Evolutionary conservation across 2,797 vertebrate species (phyloP).

Genomic region (Darevskia nairensis): DNA sequence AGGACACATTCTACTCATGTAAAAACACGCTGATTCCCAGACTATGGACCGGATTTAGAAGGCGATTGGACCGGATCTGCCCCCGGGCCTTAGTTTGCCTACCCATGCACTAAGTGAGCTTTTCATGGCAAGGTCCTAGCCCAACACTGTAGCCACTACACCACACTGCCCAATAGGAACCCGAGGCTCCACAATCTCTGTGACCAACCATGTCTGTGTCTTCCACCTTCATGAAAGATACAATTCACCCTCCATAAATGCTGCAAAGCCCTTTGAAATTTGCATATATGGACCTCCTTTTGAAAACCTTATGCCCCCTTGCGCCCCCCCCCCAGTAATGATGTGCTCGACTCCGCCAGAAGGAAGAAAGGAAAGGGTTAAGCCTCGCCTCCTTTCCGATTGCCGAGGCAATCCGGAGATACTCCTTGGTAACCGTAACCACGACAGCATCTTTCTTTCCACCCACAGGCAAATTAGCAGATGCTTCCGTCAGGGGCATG

Average conservation of each 20-base stretch:
- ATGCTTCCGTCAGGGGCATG: not conserved
- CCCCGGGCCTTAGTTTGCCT: too few species aligned
- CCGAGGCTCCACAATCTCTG: too few species aligned
- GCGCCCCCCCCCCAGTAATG: not conserved
- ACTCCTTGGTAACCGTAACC: conserved; percentile 60
- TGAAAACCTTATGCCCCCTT: not conserved
- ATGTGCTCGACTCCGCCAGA: conserved; percentile 35
- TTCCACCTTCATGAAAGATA: not conserved
- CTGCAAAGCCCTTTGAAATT: not conserved
- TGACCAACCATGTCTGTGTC: too few species aligned
- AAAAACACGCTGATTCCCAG: too few species aligned
- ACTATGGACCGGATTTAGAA: too few species aligned
- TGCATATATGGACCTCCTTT: not conserved
- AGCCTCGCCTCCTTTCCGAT: conserved; percentile 42
- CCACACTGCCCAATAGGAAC: too few species aligned
- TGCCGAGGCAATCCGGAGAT: conserved; percentile 58
- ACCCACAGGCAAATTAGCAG: conserved; percentile 53
- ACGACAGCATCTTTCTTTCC: conserved; percentile 37
- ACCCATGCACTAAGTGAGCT: too few species aligned
- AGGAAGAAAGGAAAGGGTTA: conserved; percentile 59
- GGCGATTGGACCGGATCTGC: too few species aligned
- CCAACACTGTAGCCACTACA: too few species aligned
- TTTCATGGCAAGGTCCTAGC: too few species aligned
- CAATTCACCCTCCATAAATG: not conserved
- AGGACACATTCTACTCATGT: too few species aligned